Base-by-base conservation (phyloP, 2,113 vertebrate genomes). In the Laterallus jamaicensis region DNA sequence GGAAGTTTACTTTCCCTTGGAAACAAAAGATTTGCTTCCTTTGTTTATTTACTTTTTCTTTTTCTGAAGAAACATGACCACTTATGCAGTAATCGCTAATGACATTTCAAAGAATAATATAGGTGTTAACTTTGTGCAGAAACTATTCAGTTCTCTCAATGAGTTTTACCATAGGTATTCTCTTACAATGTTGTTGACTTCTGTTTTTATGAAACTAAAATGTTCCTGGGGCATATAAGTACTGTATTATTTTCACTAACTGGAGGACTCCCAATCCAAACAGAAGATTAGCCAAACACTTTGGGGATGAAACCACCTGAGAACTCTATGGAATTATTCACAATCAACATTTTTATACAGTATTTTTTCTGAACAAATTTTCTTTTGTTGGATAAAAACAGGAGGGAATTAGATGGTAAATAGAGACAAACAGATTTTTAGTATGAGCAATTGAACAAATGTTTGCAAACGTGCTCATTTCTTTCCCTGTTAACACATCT, bases 211-310 rank as follows among this genome's bases (percentile, higher is more conserved):
- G 55, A 78, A 91, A 75, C 1, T 0, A 88, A 88, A 86, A 49
- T 71, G 24, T 86, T 92, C 56, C 58, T 52, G 24, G 24, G 25
- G 5, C 40, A 73, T 71, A 25, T 54, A 89, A 82, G 49, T 54
- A 28, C 63, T 44, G 35, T 69, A 82, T 84, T 97, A 78, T 89
- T 95, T 89, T 92, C 67, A 88, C 8, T 88, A 42, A 52, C 37
- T 82, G 71, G 75, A 97, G 29, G 25, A 66, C 8, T 96, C 87
- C 52, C 87, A 95, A 52, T 52, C 37, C 37, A 96, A 89, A 94
- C 25, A 87, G 39, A 80, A 93, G 32, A 85, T 84, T 78, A 91
- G 54, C 58, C 74, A 82, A 89, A 76, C 35, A 58, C 31, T 80
- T 91, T 40, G 16, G 31, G 49, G 63, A 82, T 82, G 62, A 89